These are phyloP conservation scores for Neolamprologus hecqui DNA, from an alignment of 2,113 vertebrate genomes.

Conservation along the genomic window DNA sequence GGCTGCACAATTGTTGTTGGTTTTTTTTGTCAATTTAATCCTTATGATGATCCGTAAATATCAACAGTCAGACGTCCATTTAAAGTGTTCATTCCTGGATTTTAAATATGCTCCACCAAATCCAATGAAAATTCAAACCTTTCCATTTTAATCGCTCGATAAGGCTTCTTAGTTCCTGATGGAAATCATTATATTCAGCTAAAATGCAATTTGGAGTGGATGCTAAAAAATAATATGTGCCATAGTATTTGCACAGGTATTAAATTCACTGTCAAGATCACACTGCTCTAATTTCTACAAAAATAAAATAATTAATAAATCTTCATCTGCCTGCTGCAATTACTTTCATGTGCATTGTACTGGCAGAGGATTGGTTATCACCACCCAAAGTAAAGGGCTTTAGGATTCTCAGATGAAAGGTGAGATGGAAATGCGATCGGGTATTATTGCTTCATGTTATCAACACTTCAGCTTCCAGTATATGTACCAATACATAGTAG, in stretches of 20 bases:
- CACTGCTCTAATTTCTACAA: constrained; percentile 40
- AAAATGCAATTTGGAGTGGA: constrained; percentile 12
- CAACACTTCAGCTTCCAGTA: constrained; percentile 55
- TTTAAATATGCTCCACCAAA: neutral
- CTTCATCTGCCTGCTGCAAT: constrained; percentile 32
- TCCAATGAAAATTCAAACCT: neutral
- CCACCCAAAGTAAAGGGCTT: constrained; percentile 55
- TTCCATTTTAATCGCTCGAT: constrained; percentile 15
- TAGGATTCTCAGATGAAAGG: constrained; percentile 61
- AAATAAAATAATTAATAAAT: constrained; percentile 36
- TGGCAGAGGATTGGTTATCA: constrained; percentile 48
- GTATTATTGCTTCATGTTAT: constrained; percentile 58
- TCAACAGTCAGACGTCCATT: neutral
- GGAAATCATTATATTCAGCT: constrained; percentile 19
- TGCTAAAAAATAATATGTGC: constrained; percentile 11
- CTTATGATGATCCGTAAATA: neutral
- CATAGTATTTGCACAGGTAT: constrained; percentile 32
- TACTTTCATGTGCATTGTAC: constrained; percentile 33
- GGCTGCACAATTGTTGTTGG: neutral
- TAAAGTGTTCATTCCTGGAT: neutral
- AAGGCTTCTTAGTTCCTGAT: constrained; percentile 3
- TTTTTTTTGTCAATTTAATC: neutral
- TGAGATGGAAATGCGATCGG: constrained; percentile 58
- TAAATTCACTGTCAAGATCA: constrained; percentile 38
- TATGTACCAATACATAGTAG: constrained; percentile 45